Base-by-base conservation (phyloP, 2,113 vertebrate genomes). In the Brienomyrus brachyistius region DNA sequence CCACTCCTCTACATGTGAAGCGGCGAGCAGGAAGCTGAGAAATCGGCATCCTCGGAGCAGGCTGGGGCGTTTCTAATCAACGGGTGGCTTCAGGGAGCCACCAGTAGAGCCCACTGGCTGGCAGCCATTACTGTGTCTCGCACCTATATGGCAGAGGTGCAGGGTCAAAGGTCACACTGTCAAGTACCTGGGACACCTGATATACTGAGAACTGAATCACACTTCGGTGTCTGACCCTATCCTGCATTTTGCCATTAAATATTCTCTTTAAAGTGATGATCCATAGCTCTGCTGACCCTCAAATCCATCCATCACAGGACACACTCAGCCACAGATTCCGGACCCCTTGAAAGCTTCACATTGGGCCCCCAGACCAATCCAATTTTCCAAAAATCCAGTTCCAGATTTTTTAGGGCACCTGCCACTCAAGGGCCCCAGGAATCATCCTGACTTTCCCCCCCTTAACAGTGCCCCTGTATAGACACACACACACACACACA, bases 161-260 rank as follows among this genome's bases (percentile, higher is more conserved):
- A 45, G 80, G 80, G 80, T 84, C 82, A 84, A 84, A 84, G 82
- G 82, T 84, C 82, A 45, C 15, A 21, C 77, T 43, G 35, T 82
- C 5, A 15, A 82, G 43, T 82, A 19, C 5, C 77, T 82, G 77
- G 77, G 17, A 43, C 31, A 82, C 21, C 43, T 40, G 43, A 40
- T 45, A 82, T 4, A 84, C 21, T 21, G 43, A 84, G 40, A 84
- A 19, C 17, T 84, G 82, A 23, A 84, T 84, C 8, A 13, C 45
- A n/a, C 43, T 48, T 84, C 40, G 3, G 40, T 48, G 82, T 48
- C 45, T 47, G 19, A 13, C 40, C 8, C 15, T 19, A 43, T 19
- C 31, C 74, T 80, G 74, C 17, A 80, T 40, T 77, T 77, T 77
- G 31, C 11, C 74, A 77, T 43, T 80, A 80, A 40, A 80, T 43